Base-by-base conservation (phyloP, 2,888 invertebrate genomes). In the Tillus elongatus region DNA sequence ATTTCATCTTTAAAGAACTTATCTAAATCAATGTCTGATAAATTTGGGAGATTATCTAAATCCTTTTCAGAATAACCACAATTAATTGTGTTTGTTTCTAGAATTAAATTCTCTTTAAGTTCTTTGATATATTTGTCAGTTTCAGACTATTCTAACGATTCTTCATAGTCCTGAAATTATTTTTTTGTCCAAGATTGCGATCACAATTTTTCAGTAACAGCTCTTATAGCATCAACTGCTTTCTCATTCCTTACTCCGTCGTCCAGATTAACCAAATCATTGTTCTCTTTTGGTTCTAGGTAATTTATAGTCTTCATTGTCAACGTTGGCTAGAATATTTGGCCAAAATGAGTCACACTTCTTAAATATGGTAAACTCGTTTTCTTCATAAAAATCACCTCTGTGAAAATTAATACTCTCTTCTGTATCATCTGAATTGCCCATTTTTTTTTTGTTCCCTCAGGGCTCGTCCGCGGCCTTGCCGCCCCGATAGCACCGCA, bases 21-120 rank as follows among this genome's bases (percentile, higher is more conserved):
- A 13, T 57, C 54, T 8, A 57, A 33, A 35, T 57, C 54, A 2
- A 57, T 44, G 30, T 56, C 54, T 2, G 54, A 53, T 19, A 57
- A 35, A 35, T 53, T 47, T 1, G 56, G 51, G 26, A 52, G 39
- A 15, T 52, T 52, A 37, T 52, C 51, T 2, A 36, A 42, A 19
- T 36, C 37, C 4, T 28, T 16, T 39, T 39, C 12, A 35, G 10
- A 16, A 36, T 37, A 38, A 36, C 14, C 6, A 24, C 11, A 39
- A 41, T 16, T 8, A 29, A 35, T 16, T 45, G 45, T 29, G 36
- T 37, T 10, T 40, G 36, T 27, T 48, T 11, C 11, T 19, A 8
- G 6, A 24, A 16, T 16, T 9, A 32, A 40, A 10, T 36, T 32
- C 8, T 40, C 13, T 29, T 52, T 16, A 48, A 40, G 34, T 47